A percentile compares a stretch with the other conserved stretches of the same genome.
phyloP scores from a whole-genome alignment of 2,797 vertebrate genomes.

The Bryconaethiops microstoma region DNA sequence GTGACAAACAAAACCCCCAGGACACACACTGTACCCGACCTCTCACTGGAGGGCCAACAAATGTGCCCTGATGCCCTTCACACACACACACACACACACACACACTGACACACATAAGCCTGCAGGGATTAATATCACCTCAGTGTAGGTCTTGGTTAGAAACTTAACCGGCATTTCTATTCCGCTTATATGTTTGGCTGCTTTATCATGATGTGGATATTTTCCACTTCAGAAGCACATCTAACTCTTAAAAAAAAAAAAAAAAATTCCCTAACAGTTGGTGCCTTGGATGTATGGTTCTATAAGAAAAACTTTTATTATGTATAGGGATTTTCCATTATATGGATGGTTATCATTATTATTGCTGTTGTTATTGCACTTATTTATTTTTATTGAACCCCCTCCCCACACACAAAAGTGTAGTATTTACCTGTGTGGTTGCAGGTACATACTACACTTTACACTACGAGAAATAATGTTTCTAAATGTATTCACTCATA shows the following conservation, averaged over 20 bases:
- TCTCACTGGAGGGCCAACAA: constrained; percentile 71
- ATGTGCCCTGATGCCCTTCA: constrained; percentile 47
- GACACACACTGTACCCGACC: constrained; percentile 62
- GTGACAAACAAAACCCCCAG: constrained; percentile 82
- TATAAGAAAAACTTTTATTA: neutral
- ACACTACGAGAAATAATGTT: too few species aligned
- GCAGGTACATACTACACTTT: too few species aligned
- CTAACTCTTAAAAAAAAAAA: neutral
- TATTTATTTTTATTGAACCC: too few species aligned
- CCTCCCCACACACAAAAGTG: too few species aligned
- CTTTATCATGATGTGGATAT: constrained; percentile 15
- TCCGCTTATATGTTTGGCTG: constrained; percentile 15
- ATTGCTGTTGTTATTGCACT: too few species aligned
- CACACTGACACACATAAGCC: neutral
- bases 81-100: constrained; percentile 6
- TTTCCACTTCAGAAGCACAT: neutral
- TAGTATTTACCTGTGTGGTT: too few species aligned
- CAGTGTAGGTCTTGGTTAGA: constrained; percentile 24
- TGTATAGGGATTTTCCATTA: too few species aligned
- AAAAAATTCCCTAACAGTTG: neutral
- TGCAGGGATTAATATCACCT: constrained; percentile 35
- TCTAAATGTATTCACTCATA: too few species aligned
- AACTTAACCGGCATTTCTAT: constrained; percentile 27
- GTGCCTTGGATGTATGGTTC: neutral
- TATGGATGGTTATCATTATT: too few species aligned